A percentile compares a stretch with the other conserved stretches of the same genome.
Evolutionary conservation across 2,888 invertebrate species (phyloP).

Genomic region (Macropis europaea): DNA sequence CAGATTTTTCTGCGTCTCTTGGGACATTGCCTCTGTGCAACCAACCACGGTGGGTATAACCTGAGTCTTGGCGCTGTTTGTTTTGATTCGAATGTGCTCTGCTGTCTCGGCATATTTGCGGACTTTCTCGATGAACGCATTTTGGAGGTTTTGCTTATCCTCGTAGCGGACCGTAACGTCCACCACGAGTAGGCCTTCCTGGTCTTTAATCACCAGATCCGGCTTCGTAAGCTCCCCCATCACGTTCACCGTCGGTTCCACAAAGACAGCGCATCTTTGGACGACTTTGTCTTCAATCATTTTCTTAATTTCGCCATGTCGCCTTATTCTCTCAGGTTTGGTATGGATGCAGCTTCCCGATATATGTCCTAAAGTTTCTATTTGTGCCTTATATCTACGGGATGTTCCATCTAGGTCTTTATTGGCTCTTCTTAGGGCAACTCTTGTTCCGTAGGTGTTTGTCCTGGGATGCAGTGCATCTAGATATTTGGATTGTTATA

Average conservation of each 20-base stretch:
- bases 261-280: neutral
- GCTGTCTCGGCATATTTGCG: neutral
- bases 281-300: neutral
- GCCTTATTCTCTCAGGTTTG: neutral
- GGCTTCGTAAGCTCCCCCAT: no score
- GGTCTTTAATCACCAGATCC: constrained; percentile 5
- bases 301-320: neutral
- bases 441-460: constrained; percentile 2
- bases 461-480: constrained; percentile 22
- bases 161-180: no score
- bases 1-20: neutral
- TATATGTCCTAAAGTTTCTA: no score
- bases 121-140: neutral
- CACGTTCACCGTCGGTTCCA: neutral
- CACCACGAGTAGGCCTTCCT: neutral
- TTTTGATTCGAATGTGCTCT: neutral
- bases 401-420: neutral
- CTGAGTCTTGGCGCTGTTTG: neutral
- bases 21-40: neutral
- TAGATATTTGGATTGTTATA: constrained; percentile 1
- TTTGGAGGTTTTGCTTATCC: neutral
- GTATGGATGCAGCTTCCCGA: neutral
- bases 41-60: neutral
- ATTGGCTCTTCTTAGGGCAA: neutral
- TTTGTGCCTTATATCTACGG: no score